A percentile compares a stretch with the other conserved stretches of the same genome.
Evolutionary conservation across 2,888 invertebrate species (phyloP).

Genomic region (Dasysyrphus albostriatus): DNA sequence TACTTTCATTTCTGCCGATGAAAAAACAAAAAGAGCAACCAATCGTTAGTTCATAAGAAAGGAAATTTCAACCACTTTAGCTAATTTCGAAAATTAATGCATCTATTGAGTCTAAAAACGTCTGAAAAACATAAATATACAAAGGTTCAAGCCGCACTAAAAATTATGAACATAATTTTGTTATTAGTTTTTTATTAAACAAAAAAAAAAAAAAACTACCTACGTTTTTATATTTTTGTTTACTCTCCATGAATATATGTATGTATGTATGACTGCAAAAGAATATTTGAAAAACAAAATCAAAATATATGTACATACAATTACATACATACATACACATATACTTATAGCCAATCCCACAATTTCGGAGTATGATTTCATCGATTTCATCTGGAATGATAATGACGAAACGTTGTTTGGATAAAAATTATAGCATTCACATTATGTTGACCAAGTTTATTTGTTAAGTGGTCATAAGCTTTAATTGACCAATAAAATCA

Average conservation of each 20-base stretch:
- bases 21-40: background rate
- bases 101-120: background rate
- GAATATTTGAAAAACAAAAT: background rate
- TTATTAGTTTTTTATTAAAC: background rate
- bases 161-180: background rate
- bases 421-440: conserved; percentile 46
- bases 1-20: background rate
- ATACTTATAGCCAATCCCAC: conserved; percentile 3
- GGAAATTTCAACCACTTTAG: background rate
- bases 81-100: background rate
- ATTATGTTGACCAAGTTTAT: conserved; percentile 63
- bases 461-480: conserved; percentile 47
- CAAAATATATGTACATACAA: background rate
- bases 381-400: conserved; percentile 46
- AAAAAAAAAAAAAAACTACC: background rate
- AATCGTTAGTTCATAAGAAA: too few species aligned
- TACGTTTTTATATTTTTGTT: background rate
- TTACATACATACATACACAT: background rate
- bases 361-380: conserved; percentile 65
- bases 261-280: background rate
- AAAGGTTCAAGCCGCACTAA: background rate
- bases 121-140: too few species aligned
- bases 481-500: conserved; percentile 30
- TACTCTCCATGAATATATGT: too few species aligned
- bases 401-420: conserved; percentile 56